phyloP scores from a whole-genome alignment of 2,113 vertebrate species.

The Bubo scandiacus region DNA sequence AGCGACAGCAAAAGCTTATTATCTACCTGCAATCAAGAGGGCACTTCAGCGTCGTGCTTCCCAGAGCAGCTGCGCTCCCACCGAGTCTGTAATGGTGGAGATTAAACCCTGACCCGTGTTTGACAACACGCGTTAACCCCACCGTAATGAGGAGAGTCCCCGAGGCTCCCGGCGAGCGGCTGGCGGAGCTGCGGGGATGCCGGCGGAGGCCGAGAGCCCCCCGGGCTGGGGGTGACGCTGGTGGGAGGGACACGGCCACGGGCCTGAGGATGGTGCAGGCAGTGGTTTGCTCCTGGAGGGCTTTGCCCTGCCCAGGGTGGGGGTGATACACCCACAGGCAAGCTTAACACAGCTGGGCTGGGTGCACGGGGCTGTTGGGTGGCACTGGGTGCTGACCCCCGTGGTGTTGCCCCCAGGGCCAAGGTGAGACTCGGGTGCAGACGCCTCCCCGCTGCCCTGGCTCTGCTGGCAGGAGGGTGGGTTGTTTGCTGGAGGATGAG shows the following conservation, averaged over 20 bases:
- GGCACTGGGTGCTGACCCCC: not conserved
- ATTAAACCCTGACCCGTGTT: conserved; percentile 62
- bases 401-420: no score
- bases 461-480: not conserved
- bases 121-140: not conserved
- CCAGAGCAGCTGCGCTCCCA: not conserved
- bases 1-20: conserved; percentile 24
- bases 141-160: not conserved
- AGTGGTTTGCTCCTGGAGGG: accelerated
- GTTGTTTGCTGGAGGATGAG: not conserved
- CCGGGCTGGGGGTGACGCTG: accelerated
- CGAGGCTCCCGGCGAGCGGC: not conserved
- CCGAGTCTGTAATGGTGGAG: not conserved
- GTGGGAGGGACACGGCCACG: accelerated
- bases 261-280: not conserved
- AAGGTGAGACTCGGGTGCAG: not conserved
- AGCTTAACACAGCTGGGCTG: not conserved
- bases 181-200: not conserved
- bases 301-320: not conserved
- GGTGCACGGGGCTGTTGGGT: not conserved
- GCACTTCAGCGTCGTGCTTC: not conserved
- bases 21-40: conserved; percentile 54
- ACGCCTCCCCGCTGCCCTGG: accelerated
- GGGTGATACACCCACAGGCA: accelerated
- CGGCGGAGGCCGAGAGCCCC: not conserved